Evolutionary conservation across 2,888 invertebrate genomes (phyloP).

Genomic region (Caenorhabditis sulstoni): DNA sequence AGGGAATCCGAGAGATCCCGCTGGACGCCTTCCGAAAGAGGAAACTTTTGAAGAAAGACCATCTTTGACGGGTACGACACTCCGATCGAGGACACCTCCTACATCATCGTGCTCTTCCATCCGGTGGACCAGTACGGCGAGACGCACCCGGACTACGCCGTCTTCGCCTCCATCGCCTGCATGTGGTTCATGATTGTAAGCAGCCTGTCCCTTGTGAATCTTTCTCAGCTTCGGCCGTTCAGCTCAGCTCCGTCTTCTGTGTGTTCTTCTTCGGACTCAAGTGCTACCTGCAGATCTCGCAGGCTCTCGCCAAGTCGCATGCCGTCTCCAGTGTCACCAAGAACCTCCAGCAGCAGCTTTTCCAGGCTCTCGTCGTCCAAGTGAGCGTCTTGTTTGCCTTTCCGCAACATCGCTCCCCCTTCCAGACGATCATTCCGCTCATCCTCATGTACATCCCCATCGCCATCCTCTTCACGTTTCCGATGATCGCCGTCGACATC

Average conservation of each 20-base stretch:
- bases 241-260: conserved; percentile 36
- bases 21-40: too few species aligned
- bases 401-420: not conserved
- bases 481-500: conserved; percentile 42
- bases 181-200: conserved; percentile 49
- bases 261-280: conserved; percentile 45
- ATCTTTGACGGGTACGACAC: conserved; percentile 43
- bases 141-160: conserved; percentile 25
- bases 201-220: not conserved
- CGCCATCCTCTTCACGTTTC: conserved; percentile 36
- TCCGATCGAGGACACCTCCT: conserved; percentile 37
- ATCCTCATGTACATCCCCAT: conserved; percentile 43
- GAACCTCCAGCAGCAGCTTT: conserved; percentile 39
- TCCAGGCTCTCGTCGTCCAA: conserved; percentile 42
- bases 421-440: conserved; percentile 32
- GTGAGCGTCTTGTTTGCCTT: not conserved
- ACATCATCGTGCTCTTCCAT: conserved; percentile 37
- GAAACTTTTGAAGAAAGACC: conserved; percentile 26
- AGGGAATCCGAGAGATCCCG: too few species aligned
- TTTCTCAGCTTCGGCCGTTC: not conserved
- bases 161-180: conserved; percentile 38
- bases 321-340: conserved; percentile 37
- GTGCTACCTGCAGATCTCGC: conserved; percentile 26
- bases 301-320: conserved; percentile 34
- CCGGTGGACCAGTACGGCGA: conserved; percentile 26